Percentiles rank a stretch among this genome's conserved stretches.
Conservation (phyloP, 2,797 vertebrate species). For the Otus scops region DNA sequence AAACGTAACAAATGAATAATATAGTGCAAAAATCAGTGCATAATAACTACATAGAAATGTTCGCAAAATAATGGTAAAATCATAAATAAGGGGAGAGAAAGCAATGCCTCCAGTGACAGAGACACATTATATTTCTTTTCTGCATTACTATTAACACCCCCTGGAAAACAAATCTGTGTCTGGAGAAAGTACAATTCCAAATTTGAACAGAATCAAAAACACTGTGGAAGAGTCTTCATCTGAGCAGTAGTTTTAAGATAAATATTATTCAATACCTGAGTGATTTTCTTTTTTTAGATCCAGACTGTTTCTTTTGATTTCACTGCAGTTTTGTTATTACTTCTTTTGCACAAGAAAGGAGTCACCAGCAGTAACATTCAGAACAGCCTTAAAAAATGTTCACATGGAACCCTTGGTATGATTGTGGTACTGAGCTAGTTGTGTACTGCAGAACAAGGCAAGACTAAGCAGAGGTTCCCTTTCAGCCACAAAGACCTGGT, state of each 20-base stretch:
- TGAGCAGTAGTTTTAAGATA: not conserved
- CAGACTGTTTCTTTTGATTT: not conserved
- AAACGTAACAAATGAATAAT: not conserved
- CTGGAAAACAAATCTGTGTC: not conserved
- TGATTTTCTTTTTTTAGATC: not conserved
- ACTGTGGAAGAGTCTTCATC: not conserved
- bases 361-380: not conserved
- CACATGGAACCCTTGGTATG: not conserved
- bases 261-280: not conserved
- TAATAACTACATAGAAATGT: not conserved
- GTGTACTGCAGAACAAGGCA: not conserved
- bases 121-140: not conserved
- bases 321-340: not conserved
- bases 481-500: not conserved
- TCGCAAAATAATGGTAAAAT: not conserved
- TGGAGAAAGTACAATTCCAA: not conserved
- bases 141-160: not conserved
- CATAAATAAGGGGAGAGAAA: not conserved
- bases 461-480: not conserved
- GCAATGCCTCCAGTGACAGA: not conserved
- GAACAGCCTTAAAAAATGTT: not conserved
- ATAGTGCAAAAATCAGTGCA: not conserved
- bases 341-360: not conserved
- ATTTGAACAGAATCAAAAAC: not conserved
- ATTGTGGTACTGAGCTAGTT: not conserved